Evolutionary conservation across 2,797 vertebrate genomes (phyloP).

Genomic region (Neostethus bicornis): DNA sequence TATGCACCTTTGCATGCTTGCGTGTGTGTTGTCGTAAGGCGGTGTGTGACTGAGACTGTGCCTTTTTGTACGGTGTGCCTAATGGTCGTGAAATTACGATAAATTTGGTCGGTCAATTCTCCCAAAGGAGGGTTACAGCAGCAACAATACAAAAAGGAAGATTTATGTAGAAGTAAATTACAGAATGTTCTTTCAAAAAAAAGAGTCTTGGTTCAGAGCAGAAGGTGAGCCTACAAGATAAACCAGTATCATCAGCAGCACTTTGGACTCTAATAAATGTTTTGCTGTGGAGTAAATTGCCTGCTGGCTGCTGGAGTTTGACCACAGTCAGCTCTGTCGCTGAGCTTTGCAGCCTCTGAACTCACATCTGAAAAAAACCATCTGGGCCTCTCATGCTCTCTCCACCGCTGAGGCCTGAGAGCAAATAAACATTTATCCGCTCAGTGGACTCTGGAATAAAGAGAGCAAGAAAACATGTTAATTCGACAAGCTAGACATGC

Average conservation of each 20-base stretch:
- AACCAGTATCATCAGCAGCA: conserved; percentile 53
- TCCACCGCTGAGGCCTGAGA: conserved; percentile 51
- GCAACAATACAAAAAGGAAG: no score
- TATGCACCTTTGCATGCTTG: no score
- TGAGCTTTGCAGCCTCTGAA: conserved; percentile 67
- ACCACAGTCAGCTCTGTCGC: conserved; percentile 64
- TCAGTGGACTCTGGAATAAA: conserved; percentile 22
- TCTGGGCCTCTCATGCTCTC: conserved; percentile 29
- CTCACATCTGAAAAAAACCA: conserved; percentile 59
- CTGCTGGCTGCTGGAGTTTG: conserved; percentile 57
- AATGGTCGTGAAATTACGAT: no score
- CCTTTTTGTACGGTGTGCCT: no score
- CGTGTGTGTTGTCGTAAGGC: no score
- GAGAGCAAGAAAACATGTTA: conserved; percentile 37
- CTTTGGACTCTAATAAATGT: conserved; percentile 71
- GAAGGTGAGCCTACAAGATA: conserved; percentile 45
- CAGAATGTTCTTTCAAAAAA: no score
- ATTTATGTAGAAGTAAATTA: no score
- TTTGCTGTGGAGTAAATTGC: conserved; percentile 71
- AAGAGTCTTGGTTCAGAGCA: not conserved
- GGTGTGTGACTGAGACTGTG: no score
- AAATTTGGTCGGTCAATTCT: no score
- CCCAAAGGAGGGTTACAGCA: no score
- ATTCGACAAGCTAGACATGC: conserved; percentile 53
- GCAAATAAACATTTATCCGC: conserved; percentile 66